Evolutionary conservation across 2,888 invertebrate genomes (phyloP), one percentile per base, ranked within the genome.

Genomic region (Allacma fusca): DNA sequence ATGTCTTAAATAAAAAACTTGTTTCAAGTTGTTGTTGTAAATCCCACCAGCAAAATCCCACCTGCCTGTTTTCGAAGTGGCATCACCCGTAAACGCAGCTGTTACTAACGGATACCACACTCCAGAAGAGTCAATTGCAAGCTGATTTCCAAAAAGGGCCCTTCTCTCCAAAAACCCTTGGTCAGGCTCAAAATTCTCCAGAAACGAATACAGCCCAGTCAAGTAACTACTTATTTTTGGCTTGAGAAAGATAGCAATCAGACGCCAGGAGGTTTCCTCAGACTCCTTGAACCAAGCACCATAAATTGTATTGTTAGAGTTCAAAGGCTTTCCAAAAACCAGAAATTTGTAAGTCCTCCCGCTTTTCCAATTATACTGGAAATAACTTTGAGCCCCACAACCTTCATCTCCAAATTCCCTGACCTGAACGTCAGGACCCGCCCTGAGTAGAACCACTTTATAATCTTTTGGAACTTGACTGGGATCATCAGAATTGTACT

Each of bases 371-470:
- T 78, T 77, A 57, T 77, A 81, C 21, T 40, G 67, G 1, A 82
- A 69, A 57, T 80, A 80, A 0, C 80, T 81, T 68, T 83, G 83
- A 7, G 78, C 81, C 23, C 83, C 83, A 1, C 81, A 74, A 1
- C 83, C 83, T 70, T 83, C 83, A 21, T 81, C 72, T 1, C 83
- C 83, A 68, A 83, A 83, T 59, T 81, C 81, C 4, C 81, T 79
- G 1, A 80, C 80, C 5, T 78, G 65, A 12, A 81, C 82, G 16
- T 69, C 79, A 5, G 76, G 77, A 0, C 82, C 83, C 23, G 78
- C 78, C 26, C 77, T 73, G 0, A 81, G 24, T 13, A 80, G 64
- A 0, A 19, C 26, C 4, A 83, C 82, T 43, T 77, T 76, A 43
- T 79, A 82, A 0, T 83, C 82, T 57, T 81, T 80, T 1, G 83